Percentiles rank a stretch among this genome's conserved stretches.
These are phyloP conservation scores for Picus viridis DNA, from an alignment of 2,797 vertebrate species.

Conservation along the genomic window DNA sequence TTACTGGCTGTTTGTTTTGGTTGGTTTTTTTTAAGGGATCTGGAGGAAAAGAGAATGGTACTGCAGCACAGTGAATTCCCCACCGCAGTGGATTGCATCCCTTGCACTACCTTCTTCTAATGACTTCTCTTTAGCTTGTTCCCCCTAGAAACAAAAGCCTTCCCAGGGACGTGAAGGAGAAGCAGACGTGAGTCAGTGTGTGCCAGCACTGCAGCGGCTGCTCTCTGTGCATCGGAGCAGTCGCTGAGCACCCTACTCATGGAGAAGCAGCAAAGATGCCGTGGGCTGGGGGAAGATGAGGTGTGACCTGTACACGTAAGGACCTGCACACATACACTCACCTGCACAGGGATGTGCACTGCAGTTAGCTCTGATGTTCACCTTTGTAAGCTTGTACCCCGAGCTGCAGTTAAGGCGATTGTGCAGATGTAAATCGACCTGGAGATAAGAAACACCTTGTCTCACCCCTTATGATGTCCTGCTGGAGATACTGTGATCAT, in stretches of 20 bases:
- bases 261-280: not conserved
- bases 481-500: not conserved
- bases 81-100: accelerated
- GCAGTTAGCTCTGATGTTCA: not conserved
- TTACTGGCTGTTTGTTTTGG: too few species aligned
- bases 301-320: accelerated
- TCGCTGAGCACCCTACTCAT: accelerated
- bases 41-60: not conserved
- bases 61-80: not conserved
- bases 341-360: accelerated
- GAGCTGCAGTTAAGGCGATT: not conserved
- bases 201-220: accelerated
- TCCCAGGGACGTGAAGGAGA: not conserved
- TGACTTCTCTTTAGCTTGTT: not conserved
- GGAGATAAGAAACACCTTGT: not conserved
- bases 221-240: not conserved
- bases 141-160: not conserved
- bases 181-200: not conserved
- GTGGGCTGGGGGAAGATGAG: not conserved
- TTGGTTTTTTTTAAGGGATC: not conserved
- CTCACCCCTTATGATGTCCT: not conserved
- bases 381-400: accelerated
- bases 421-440: not conserved
- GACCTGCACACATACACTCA: not conserved
- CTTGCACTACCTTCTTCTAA: not conserved